A percentile compares a stretch with the other conserved stretches of the same genome.
Evolutionary conservation across 1,140 invertebrate species (phyloP).

Genomic region (Bilobella aurantiaca): DNA sequence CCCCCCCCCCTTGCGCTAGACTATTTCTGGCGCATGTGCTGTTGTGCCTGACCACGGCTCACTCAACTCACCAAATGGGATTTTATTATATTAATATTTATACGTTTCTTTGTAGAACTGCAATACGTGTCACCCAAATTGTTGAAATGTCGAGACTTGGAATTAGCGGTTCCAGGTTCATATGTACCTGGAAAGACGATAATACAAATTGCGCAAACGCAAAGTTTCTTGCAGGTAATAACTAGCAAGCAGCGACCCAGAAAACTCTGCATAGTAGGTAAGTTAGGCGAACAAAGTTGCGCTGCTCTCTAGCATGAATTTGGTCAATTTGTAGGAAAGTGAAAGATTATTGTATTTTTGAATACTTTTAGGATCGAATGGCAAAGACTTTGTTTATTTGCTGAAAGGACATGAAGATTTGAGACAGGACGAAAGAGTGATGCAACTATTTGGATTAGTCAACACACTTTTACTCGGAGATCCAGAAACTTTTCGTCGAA

Average conservation of each 20-base stretch:
- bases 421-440: conserved; percentile 95
- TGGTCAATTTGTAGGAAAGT: background rate
- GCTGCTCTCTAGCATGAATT: background rate
- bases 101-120: conserved; percentile 50
- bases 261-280: conserved; percentile 81
- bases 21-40: too few relatives aligned
- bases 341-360: conserved; percentile 1
- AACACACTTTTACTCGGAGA: conserved; percentile 91
- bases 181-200: conserved; percentile 80
- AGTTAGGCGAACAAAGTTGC: conserved; percentile 21
- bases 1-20: too few relatives aligned
- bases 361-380: conserved; percentile 65
- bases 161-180: conserved; percentile 88
- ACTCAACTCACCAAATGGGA: conserved; percentile 15
- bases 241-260: conserved; percentile 95
- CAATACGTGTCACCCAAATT: conserved; percentile 93
- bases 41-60: too few relatives aligned
- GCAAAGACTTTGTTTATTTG: conserved; percentile 96
- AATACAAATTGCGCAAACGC: conserved; percentile 78
- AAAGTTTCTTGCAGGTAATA: conserved; percentile 76
- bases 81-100: conserved; percentile 31
- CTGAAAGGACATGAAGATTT: conserved; percentile 99
- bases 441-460: conserved; percentile 98
- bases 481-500: conserved; percentile 86
- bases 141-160: conserved; percentile 74